Base-by-base conservation (phyloP, 1,140 invertebrate species). In the Dendrolimus punctatus region DNA sequence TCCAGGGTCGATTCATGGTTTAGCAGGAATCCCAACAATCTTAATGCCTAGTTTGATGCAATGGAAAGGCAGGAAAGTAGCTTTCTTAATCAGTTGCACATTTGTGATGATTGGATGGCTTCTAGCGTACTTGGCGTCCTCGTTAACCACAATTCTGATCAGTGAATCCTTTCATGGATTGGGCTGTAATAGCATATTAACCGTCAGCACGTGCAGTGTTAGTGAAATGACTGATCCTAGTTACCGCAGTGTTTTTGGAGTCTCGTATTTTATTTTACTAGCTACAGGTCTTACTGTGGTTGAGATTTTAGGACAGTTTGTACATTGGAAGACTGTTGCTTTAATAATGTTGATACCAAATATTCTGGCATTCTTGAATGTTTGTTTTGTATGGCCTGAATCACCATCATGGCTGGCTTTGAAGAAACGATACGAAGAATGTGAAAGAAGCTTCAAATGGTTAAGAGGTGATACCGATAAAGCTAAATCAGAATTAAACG, bases 1-100 rank as follows among this genome's bases (percentile, higher is more conserved):
- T 52, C 23, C 52, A 59, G 57, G 57, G n/a, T 59, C 57, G 0
- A 40, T 48, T 5, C 52, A 59, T n/a, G 57, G 57, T 8, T 38
- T 59, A 6, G 57, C 49, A 4, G 57, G 57, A 6, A 40, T 59
- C 39, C 52, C 53, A 5, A 51, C 48, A 23, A 51, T 54, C 5
- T 9, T 54, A 3, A 46, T 55, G 37, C 57, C 52, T 6, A 44
- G 40, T 4, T 7, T 59, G 6, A 59, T 59, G 57, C 57, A 59
- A 36, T 48, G 40, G 23, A 48, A n/a, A 51, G 57, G 57, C 8
- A 48, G 57, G 36, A 59, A 41, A 45, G 37, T 47, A 4, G 47
- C 49, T 9, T 59, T 55, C 40, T 43, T 59, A 4, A 2, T 53
- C 0, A 49, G 46, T 40, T 59, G 57, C 38, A 0, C 51, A 2